These are phyloP conservation scores for Neosilurus mollespiculum DNA, from an alignment of 2,797 vertebrate species.

Conservation along the genomic window DNA sequence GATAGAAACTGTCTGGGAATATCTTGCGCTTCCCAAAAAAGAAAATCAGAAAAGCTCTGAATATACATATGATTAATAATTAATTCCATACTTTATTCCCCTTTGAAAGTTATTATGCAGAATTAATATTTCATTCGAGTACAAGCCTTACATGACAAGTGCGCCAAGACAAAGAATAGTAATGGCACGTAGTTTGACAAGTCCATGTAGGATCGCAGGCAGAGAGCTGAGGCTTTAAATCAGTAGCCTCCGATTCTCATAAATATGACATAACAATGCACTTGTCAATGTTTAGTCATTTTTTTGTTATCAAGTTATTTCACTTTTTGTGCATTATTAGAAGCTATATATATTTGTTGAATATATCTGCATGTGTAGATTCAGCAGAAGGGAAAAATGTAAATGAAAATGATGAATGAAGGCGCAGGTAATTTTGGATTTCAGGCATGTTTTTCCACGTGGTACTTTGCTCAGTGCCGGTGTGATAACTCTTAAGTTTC, in stretches of 20 bases:
- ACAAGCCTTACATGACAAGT: constrained; percentile 78
- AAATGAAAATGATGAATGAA: constrained; percentile 9
- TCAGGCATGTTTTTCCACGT: constrained; percentile 40
- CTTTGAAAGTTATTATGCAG: constrained; percentile 81
- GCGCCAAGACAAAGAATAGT: constrained; percentile 78
- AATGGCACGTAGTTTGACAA: constrained; percentile 75
- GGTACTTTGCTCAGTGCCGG: constrained; percentile 22
- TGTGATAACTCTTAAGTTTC: constrained; percentile 48
- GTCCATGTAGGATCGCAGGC: constrained; percentile 69
- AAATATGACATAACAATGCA: constrained; percentile 71
- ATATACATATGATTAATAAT: constrained; percentile 83
- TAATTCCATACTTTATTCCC: constrained; percentile 79
- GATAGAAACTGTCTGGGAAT: constrained; percentile 76
- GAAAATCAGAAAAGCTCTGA: constrained; percentile 69
- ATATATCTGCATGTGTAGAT: background rate
- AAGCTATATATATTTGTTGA: constrained; percentile 27
- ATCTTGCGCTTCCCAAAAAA: constrained; percentile 70
- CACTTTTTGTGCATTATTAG: constrained; percentile 52
- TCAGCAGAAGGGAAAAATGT: constrained; percentile 21
- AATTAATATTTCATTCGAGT: constrained; percentile 80
- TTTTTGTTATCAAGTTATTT: constrained; percentile 61
- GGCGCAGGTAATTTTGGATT: constrained; percentile 22
- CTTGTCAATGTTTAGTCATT: constrained; percentile 70
- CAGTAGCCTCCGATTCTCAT: constrained; percentile 64
- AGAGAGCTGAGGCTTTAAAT: constrained; percentile 63